Conservation (phyloP, 35 echinoderm and acorn worm species). For the Heliocidaris tuberculata region DNA sequence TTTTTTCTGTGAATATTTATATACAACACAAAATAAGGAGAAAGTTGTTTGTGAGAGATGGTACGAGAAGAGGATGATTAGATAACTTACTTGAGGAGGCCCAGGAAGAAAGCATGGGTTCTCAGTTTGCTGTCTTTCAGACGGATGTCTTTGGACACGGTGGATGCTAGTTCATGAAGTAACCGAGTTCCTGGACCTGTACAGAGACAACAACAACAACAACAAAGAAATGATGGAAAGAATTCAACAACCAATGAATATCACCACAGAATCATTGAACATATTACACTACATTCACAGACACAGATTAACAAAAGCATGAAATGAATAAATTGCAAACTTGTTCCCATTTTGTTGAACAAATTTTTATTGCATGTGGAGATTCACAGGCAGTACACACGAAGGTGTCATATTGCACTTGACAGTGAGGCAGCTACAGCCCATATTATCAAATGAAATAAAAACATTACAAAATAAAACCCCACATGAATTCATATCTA, state of each 20-base stretch:
- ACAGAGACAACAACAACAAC: neutral
- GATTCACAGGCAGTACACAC: neutral
- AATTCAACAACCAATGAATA: no score
- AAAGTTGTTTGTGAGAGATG: neutral
- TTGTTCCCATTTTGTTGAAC: neutral
- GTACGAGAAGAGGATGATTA: neutral
- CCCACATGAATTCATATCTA: neutral
- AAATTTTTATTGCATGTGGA: neutral
- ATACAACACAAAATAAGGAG: neutral
- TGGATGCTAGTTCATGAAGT: constrained; percentile 61
- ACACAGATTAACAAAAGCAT: neutral
- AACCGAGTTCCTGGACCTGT: constrained; percentile 85
- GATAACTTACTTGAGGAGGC: constrained; percentile 84
- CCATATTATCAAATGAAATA: no score
- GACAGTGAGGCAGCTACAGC: neutral
- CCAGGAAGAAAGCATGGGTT: constrained; percentile 82
- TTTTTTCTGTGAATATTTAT: neutral
- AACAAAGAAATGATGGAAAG: neutral
- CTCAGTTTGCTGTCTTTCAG: constrained; percentile 59
- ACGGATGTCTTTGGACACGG: constrained; percentile 52
- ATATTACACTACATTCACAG: no score
- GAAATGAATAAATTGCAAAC: neutral
- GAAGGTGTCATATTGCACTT: neutral
- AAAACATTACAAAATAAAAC: neutral
- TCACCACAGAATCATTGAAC: neutral